phyloP scores from a whole-genome alignment of 2,113 vertebrate species.

The Cairina moschata region DNA sequence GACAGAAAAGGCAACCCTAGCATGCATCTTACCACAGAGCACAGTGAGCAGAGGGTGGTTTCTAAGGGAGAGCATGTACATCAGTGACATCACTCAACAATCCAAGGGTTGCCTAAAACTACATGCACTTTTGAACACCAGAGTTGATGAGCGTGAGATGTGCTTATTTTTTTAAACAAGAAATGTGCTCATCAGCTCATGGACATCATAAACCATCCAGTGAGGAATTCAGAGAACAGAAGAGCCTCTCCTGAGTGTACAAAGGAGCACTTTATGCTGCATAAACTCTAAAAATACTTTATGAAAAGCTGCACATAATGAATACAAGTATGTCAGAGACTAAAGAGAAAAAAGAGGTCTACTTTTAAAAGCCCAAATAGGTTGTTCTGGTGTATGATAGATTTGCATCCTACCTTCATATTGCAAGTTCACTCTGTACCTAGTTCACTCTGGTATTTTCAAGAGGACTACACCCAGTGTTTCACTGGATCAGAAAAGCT shows the following conservation, averaged over 20 bases:
- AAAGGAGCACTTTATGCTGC: neutral
- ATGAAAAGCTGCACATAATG: neutral
- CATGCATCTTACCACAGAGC: fast-evolving
- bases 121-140: neutral
- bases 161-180: neutral
- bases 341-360: neutral
- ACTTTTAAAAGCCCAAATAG: neutral
- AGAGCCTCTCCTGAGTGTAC: neutral
- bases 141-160: neutral
- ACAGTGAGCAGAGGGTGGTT: neutral
- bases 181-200: neutral
- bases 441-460: neutral
- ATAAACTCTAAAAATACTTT: neutral
- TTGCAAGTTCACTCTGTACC: neutral
- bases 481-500: neutral
- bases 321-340: neutral
- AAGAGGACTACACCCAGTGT: neutral
- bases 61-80: neutral
- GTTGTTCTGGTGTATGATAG: neutral
- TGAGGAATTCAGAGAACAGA: neutral
- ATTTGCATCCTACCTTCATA: neutral
- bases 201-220: neutral
- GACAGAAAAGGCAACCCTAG: neutral
- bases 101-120: neutral
- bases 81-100: neutral